Conservation (phyloP, 2,113 vertebrate species). For the Rhinolophus sinicus region DNA sequence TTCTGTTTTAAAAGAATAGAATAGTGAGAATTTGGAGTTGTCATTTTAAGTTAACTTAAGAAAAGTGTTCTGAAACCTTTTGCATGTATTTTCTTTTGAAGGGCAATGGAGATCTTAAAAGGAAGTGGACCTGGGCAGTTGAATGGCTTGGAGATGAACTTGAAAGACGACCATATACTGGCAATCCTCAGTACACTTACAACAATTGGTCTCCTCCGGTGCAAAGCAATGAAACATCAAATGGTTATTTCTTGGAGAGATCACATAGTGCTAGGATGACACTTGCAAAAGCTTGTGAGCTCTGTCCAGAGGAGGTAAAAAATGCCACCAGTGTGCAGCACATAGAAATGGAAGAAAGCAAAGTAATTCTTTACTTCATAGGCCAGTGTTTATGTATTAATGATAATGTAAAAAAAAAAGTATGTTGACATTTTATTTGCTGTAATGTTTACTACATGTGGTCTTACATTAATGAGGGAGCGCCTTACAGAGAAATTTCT, state of each 20-base stretch:
- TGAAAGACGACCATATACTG: slow-evolving; percentile 97
- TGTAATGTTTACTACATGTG: neutral
- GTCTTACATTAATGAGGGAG: neutral
- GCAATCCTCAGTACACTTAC: slow-evolving; percentile 98
- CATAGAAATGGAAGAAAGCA: slow-evolving; percentile 66
- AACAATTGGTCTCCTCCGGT: slow-evolving; percentile 99
- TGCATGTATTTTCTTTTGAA: slow-evolving; percentile 79
- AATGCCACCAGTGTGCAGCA: slow-evolving; percentile 63
- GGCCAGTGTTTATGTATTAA: slow-evolving; percentile 65
- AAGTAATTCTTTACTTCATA: slow-evolving; percentile 73
- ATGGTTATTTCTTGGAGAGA: slow-evolving; percentile 99
- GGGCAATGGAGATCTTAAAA: slow-evolving; percentile 99
- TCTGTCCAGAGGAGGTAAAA: slow-evolving; percentile 98
- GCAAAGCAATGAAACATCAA: slow-evolving; percentile 99
- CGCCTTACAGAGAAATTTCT: neutral
- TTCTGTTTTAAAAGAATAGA: slow-evolving; percentile 13
- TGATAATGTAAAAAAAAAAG: neutral
- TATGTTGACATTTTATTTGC: neutral
- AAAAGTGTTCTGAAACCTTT: neutral
- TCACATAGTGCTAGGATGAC: slow-evolving; percentile 99
- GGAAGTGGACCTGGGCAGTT: slow-evolving; percentile 99
- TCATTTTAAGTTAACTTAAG: slow-evolving; percentile 54
- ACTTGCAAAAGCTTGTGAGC: slow-evolving; percentile 99
- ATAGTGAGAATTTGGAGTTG: neutral
- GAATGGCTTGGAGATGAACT: slow-evolving; percentile 99